These are phyloP conservation scores for Dryas iulia DNA, from an alignment of 1,140 invertebrate genomes.

Conservation along the genomic window DNA sequence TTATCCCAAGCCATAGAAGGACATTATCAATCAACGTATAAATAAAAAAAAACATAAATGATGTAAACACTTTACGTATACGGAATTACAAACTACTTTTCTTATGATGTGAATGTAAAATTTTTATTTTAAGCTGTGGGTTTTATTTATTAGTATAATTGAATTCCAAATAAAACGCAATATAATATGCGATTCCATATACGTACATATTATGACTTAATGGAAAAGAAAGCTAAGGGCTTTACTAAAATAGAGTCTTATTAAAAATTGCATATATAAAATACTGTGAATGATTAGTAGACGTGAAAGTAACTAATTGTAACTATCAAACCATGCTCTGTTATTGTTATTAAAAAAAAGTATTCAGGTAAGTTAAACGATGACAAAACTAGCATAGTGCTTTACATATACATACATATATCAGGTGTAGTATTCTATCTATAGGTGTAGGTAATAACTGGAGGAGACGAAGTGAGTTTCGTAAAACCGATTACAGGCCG, in stretches of 20 bases:
- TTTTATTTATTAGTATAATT: not conserved
- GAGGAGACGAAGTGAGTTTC: conserved; percentile 55
- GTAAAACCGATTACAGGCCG: conserved; percentile 64
- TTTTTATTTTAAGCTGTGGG: not conserved
- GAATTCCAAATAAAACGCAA: not conserved
- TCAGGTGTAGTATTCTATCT: conserved; percentile 35
- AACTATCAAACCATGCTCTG: conserved; percentile 12
- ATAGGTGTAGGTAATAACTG: conserved; percentile 50
- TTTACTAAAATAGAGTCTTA: not conserved
- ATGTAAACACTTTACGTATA: not conserved
- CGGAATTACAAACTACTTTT: not conserved
- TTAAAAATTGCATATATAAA: not conserved
- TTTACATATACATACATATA: not conserved
- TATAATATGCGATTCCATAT: not conserved
- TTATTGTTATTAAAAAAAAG: conserved; percentile 40
- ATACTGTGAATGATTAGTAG: not conserved
- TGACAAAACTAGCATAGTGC: conserved; percentile 32
- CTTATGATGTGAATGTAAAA: not conserved
- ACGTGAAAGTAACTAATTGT: not conserved
- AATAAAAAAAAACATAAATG: not conserved
- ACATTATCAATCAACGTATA: not conserved
- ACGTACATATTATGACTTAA: not conserved
- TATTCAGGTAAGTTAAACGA: conserved; percentile 43
- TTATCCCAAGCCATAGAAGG: not conserved
- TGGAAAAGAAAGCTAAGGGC: not conserved